phyloP scores from a whole-genome alignment of 2,797 vertebrate species.

The Pangasius djambal region DNA sequence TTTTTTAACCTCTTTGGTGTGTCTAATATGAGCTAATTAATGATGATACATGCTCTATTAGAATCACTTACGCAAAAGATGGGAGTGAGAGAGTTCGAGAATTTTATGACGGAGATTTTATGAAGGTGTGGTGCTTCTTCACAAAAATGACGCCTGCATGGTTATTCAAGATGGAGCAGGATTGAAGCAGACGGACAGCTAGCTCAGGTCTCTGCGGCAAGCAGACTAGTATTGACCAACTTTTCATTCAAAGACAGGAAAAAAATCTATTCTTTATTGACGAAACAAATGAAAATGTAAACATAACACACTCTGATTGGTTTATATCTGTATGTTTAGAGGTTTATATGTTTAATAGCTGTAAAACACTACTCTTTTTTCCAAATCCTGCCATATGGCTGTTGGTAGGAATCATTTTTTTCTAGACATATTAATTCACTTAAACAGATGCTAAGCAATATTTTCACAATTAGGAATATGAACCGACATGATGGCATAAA shows the following conservation, averaged over 20 bases:
- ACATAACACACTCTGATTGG: background rate
- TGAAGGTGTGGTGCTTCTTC: background rate
- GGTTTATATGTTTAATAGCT: background rate
- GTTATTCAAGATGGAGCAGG: background rate
- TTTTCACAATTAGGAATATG: background rate
- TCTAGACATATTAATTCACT: background rate
- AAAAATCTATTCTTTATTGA: background rate
- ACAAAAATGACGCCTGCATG: background rate
- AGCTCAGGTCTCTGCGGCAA: background rate
- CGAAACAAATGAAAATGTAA: background rate
- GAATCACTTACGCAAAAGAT: background rate
- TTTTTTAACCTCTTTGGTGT: background rate
- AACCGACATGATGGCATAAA: background rate
- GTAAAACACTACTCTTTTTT: background rate
- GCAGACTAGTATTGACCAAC: background rate
- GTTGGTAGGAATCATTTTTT: background rate
- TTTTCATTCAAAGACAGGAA: background rate
- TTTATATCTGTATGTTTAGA: background rate
- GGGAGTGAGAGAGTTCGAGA: background rate
- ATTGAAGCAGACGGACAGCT: too few relatives aligned
- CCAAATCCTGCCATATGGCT: background rate
- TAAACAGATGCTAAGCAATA: background rate
- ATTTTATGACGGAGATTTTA: background rate
- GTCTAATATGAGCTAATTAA: background rate
- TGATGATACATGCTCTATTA: slow-evolving; percentile 14